A percentile compares a stretch with the other conserved stretches of the same genome.
Conservation (phyloP, 2,888 invertebrate genomes). For the Ormyrus rosae region DNA sequence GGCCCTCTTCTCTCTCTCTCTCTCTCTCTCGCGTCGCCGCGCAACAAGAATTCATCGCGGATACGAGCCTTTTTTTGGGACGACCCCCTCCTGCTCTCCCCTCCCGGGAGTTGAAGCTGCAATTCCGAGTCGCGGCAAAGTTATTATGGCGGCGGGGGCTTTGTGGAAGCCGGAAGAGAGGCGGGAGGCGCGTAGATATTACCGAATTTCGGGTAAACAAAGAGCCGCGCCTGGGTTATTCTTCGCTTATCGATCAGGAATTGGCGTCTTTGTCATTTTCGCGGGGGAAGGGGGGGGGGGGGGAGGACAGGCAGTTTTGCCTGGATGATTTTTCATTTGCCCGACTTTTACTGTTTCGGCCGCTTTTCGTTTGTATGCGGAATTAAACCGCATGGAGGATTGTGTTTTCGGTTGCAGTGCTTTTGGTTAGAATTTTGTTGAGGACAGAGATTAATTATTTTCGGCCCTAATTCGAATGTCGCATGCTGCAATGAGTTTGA, state of each 20-base stretch:
- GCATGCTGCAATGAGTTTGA: too few relatives aligned
- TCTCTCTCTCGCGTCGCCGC: background rate
- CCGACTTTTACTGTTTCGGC: too few relatives aligned
- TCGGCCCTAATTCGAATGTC: too few relatives aligned
- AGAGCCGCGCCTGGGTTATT: background rate
- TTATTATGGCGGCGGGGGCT: slow-evolving; percentile 41
- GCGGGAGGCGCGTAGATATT: background rate
- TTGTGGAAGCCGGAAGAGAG: background rate
- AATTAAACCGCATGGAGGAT: too few relatives aligned
- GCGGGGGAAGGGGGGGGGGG: too few relatives aligned
- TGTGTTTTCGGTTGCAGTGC: too few relatives aligned
- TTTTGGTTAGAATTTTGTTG: too few relatives aligned
- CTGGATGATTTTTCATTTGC: slow-evolving; percentile 6
- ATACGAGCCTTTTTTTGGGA: slow-evolving; percentile 27
- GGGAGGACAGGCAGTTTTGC: background rate
- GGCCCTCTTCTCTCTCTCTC: background rate
- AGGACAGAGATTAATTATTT: too few relatives aligned
- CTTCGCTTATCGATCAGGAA: slow-evolving; percentile 20
- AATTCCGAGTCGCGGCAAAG: slow-evolving; percentile 34
- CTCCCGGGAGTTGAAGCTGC: background rate
- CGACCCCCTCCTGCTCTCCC: too few relatives aligned
- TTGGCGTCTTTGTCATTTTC: slow-evolving; percentile 9
- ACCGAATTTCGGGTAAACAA: background rate
- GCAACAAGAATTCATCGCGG: slow-evolving; percentile 30
- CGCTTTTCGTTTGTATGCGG: too few relatives aligned